phyloP scores from a whole-genome alignment of 2,888 invertebrate species.

The Cybosia mesomella region DNA sequence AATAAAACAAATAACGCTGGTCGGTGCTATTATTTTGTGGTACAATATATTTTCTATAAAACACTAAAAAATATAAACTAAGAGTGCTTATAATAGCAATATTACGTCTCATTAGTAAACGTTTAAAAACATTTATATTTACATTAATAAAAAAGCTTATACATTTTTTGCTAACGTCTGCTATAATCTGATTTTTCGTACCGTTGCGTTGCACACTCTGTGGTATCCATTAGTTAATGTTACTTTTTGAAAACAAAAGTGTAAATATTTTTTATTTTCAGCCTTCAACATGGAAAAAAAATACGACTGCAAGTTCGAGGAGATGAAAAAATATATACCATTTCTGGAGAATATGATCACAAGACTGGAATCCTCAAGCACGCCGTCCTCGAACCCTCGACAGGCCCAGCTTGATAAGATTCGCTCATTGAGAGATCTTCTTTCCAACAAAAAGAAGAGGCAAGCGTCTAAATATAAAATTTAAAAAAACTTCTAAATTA shows the following conservation, averaged over 20 bases:
- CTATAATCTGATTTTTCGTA: background rate
- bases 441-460: conserved; percentile 89
- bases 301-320: conserved; percentile 88
- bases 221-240: background rate
- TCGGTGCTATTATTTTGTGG: too few relatives aligned
- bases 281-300: conserved; percentile 76
- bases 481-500: background rate
- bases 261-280: conserved; percentile 53
- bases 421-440: conserved; percentile 87
- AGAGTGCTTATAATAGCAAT: too few relatives aligned
- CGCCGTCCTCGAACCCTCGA: conserved; percentile 79
- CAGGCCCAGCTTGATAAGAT: conserved; percentile 89
- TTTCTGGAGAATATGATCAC: conserved; percentile 90
- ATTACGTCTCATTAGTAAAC: background rate
- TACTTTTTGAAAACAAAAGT: background rate
- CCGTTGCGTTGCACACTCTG: background rate
- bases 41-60: too few relatives aligned
- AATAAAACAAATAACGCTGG: too few relatives aligned
- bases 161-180: too few relatives aligned
- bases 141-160: too few relatives aligned
- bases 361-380: conserved; percentile 85
- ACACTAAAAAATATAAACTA: too few relatives aligned
- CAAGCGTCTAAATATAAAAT: conserved; percentile 12
- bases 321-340: conserved; percentile 91
- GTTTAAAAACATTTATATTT: too few relatives aligned